Evolutionary conservation across 37 sponge, comb jelly and placozoan genomes (phyloP), one percentile per base, ranked within the genome.

Genomic region (Oscarella lobularis): DNA sequence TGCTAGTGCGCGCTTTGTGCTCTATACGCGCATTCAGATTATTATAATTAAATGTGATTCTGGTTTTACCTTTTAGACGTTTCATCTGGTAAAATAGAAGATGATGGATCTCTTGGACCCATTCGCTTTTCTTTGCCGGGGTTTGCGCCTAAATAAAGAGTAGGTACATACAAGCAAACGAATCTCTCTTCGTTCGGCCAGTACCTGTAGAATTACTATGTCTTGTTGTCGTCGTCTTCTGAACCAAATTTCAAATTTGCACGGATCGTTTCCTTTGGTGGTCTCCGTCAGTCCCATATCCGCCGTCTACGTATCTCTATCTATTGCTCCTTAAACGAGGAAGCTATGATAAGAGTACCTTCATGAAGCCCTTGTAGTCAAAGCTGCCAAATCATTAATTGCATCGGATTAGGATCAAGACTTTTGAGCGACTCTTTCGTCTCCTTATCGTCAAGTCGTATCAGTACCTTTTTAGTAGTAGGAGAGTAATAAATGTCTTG

Each of bases 61-160:
- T n/a, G n/a, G 20, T 27, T 20, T 54, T n/a, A 89, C 90, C 90
- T 81, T 87, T 86, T 41, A 90, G 82, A 5, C 9, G 31, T 34
- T 80, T 54, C 82, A 90, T 84, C 60, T 87, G 91, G 40, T 71
- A 67, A 38, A 86, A 81, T 79, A 81, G 81, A 65, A 90, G 79
- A 31, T 86, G 80, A 72, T 84, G 75, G 3, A 90, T 77, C 32
- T 87, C 91, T 31, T 83, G 55, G 6, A 84, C 75, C 91, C 91
- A 90, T 33, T 78, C 41, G 41, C 55, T 40, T 67, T 90, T 90
- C 38, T 76, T 80, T 33, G 81, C 82, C 32, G 14, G 67, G 4
- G 84, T 74, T 4, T 74, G 68, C n/a, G 88, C 85, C 81, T 83
- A 27, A 33, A n/a, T n/a, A n/a, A n/a, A n/a, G n/a, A n/a, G n/a